These are phyloP conservation scores for Phalloptychus januarius DNA, from an alignment of 2,797 vertebrate genomes.

Conservation along the genomic window DNA sequence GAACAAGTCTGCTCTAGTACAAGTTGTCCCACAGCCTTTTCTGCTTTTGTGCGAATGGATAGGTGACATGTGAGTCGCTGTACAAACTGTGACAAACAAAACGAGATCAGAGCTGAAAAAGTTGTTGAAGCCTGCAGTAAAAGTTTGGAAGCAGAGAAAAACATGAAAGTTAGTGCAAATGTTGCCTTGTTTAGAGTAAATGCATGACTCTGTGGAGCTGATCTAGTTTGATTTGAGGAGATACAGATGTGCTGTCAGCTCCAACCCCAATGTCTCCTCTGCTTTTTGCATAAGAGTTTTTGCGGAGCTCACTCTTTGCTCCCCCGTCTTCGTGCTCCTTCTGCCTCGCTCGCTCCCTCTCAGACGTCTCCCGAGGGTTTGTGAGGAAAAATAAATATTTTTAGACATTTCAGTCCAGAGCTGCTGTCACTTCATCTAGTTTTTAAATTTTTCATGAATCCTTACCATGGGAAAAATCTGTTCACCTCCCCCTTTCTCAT, in stretches of 20 bases:
- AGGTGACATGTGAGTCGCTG: conserved; percentile 9
- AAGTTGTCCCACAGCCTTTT: neutral
- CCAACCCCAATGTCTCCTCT: conserved; percentile 19
- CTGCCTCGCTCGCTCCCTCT: conserved; percentile 50
- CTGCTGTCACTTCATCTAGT: conserved; percentile 72
- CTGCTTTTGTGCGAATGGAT: conserved; percentile 7
- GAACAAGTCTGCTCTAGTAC: conserved; percentile 6
- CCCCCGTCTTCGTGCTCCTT: conserved; percentile 37
- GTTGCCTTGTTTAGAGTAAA: conserved; percentile 28
- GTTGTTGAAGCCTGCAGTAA: conserved; percentile 18
- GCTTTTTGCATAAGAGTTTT: conserved; percentile 17
- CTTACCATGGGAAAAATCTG: conserved; percentile 80
- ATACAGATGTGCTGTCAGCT: conserved; percentile 37
- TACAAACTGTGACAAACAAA: conserved; percentile 16
- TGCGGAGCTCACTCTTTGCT: conserved; percentile 47
- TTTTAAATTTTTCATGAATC: conserved; percentile 70
- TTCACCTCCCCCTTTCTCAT: conserved; percentile 76
- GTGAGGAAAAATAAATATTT: conserved; percentile 81
- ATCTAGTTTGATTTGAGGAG: conserved; percentile 30
- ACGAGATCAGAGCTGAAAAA: conserved; percentile 24
- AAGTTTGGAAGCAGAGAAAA: neutral
- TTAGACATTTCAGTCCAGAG: conserved; percentile 75
- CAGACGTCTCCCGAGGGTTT: conserved; percentile 79
- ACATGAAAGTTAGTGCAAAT: conserved; percentile 1
- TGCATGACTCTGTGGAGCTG: conserved; percentile 22